A percentile compares a stretch with the other conserved stretches of the same genome.
Evolutionary conservation across 2,888 invertebrate genomes (phyloP).

Genomic region (Apoda limacodes): DNA sequence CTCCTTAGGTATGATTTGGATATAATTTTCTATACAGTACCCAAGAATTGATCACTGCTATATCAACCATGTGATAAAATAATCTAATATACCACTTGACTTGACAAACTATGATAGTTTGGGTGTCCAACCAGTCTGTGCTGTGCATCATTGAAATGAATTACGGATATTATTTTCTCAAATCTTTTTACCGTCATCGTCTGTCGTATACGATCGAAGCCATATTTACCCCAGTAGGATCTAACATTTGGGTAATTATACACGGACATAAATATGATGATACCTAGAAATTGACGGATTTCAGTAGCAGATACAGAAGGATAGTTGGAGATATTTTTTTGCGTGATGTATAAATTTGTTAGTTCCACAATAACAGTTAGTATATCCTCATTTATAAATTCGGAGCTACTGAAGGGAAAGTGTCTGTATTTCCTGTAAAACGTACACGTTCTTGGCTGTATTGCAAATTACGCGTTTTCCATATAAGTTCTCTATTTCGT

Average conservation of each 20-base stretch:
- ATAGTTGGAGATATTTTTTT: conserved; percentile 13
- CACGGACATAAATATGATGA: conserved; percentile 18
- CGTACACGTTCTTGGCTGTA: background rate
- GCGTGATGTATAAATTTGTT: conserved; percentile 15
- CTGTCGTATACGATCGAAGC: conserved; percentile 17
- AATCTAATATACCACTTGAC: conserved; percentile 18
- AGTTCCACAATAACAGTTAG: conserved; percentile 8
- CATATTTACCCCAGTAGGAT: conserved; percentile 19
- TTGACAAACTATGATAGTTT: conserved; percentile 18
- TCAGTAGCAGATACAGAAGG: conserved; percentile 14
- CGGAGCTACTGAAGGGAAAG: background rate
- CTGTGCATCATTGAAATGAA: conserved; percentile 13
- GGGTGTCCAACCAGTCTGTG: conserved; percentile 14
- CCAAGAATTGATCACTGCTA: conserved; percentile 17
- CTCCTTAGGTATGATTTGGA: conserved; percentile 15
- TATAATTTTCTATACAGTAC: conserved; percentile 17
- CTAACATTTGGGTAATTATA: conserved; percentile 18
- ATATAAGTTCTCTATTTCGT: background rate
- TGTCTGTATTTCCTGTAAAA: background rate
- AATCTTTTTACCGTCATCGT: conserved; percentile 19
- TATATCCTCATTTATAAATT: background rate
- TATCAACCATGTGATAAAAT: conserved; percentile 16
- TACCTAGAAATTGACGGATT: conserved; percentile 17
- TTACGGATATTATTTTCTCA: conserved; percentile 17
- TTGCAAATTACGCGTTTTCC: background rate